Evolutionary conservation across 2,888 invertebrate genomes (phyloP).

Genomic region (Pristionchus mayeri): DNA sequence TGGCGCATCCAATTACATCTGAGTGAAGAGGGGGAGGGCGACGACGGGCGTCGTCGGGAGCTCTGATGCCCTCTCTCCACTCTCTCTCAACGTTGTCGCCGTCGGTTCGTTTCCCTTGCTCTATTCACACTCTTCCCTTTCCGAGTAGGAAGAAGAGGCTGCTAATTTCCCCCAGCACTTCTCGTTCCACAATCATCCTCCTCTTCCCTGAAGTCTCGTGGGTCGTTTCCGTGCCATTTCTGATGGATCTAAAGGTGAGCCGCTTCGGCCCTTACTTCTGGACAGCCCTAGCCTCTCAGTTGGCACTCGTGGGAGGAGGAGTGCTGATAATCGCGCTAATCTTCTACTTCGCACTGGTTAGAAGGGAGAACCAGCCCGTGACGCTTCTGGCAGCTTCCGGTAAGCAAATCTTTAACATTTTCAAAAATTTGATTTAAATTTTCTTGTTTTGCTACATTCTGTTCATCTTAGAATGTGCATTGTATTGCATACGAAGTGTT

Average conservation of each 20-base stretch:
- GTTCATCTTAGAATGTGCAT: too few species aligned
- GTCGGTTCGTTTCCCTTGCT: conserved; percentile 27
- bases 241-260: conserved; percentile 10
- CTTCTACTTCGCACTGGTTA: conserved; percentile 24
- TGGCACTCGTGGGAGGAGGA: conserved; percentile 13
- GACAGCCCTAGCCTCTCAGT: conserved; percentile 22
- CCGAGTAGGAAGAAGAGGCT: conserved; percentile 14
- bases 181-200: neutral
- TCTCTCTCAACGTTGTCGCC: neutral
- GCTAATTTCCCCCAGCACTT: conserved; percentile 24
- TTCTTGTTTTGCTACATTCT: too few species aligned
- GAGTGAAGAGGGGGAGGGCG: neutral
- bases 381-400: conserved; percentile 29
- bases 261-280: neutral
- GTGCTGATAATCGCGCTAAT: conserved; percentile 12
- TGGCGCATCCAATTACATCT: conserved; percentile 41
- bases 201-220: neutral
- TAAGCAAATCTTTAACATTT: neutral
- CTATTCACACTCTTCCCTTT: conserved; percentile 32
- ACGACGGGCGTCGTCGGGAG: too few species aligned
- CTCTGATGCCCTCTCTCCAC: conserved; percentile 24
- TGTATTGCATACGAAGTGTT: too few species aligned
- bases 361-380: conserved; percentile 25
- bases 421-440: too few species aligned
- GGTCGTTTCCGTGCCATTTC: neutral